These are phyloP conservation scores for Neogobius melanostomus DNA, from an alignment of 2,113 vertebrate species.

Conservation along the genomic window DNA sequence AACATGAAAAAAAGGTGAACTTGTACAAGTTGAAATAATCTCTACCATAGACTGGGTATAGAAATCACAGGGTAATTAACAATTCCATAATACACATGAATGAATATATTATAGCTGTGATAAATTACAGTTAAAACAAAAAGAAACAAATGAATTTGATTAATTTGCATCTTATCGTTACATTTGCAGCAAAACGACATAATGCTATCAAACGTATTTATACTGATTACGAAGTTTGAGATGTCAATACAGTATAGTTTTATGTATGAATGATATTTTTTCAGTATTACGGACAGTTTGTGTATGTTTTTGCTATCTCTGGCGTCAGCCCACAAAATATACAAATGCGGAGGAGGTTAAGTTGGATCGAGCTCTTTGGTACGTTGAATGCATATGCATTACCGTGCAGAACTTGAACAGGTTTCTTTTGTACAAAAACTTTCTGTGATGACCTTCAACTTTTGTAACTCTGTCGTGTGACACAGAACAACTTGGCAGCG, in stretches of 20 bases:
- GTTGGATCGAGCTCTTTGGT: not conserved
- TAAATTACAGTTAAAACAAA: too few relatives aligned
- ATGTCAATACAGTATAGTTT: not conserved
- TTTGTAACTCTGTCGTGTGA: conserved; percentile 2
- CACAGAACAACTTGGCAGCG: conserved; percentile 20
- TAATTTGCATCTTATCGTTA: too few relatives aligned
- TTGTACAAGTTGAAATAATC: too few relatives aligned
- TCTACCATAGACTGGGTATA: too few relatives aligned
- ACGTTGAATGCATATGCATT: not conserved
- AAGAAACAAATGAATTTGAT: too few relatives aligned
- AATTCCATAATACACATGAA: too few relatives aligned
- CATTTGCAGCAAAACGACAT: too few relatives aligned
- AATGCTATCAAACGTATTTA: too few relatives aligned
- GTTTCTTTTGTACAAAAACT: conserved; percentile 1
- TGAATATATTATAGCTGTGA: too few relatives aligned
- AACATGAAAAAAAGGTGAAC: too few relatives aligned
- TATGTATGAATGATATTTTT: not conserved
- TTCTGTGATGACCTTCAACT: not conserved
- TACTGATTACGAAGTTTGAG: too few relatives aligned
- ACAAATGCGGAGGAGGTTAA: not conserved
- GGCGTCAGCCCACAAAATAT: not conserved
- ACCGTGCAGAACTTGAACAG: not conserved
- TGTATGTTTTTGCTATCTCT: not conserved
- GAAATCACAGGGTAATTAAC: too few relatives aligned
- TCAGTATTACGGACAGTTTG: not conserved